Evolutionary conservation across 2,888 invertebrate species (phyloP).

Genomic region (Rhagonycha fulva): DNA sequence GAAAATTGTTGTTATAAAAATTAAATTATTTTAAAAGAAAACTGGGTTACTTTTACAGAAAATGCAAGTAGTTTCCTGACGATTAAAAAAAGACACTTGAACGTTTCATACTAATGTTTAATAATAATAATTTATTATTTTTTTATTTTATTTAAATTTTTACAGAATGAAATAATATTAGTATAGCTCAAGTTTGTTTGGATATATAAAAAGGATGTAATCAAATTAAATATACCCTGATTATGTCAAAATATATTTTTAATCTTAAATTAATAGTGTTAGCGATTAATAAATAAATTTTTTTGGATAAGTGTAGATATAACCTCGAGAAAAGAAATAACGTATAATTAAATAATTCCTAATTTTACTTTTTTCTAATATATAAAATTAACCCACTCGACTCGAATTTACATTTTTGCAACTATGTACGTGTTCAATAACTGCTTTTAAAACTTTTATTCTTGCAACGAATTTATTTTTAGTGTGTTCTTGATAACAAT

Average conservation of each 20-base stretch:
- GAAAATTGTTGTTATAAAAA: not conserved
- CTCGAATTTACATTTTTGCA: not conserved
- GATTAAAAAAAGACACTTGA: not conserved
- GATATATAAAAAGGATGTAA: not conserved
- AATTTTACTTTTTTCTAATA: not conserved
- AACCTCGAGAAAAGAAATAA: not conserved
- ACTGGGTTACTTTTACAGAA: not conserved
- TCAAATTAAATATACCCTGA: not conserved
- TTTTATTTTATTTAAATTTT: not conserved
- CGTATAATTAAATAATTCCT: not conserved
- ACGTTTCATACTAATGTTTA: not conserved
- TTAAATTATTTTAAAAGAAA: not conserved
- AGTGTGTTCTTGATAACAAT: slow-evolving; percentile 15
- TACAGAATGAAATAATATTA: not conserved
- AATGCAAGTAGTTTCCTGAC: not conserved
- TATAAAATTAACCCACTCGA: not conserved
- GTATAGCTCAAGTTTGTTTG: not conserved
- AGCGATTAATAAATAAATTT: not conserved
- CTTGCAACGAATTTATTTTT: slow-evolving; percentile 7
- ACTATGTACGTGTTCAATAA: not conserved
- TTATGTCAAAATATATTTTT: not conserved
- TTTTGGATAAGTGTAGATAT: not conserved
- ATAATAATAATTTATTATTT: too few relatives aligned
- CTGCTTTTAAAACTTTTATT: not conserved
- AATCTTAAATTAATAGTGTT: not conserved